phyloP scores from a whole-genome alignment of 1,140 invertebrate species.

The Pseudomyrmex pallidus region DNA sequence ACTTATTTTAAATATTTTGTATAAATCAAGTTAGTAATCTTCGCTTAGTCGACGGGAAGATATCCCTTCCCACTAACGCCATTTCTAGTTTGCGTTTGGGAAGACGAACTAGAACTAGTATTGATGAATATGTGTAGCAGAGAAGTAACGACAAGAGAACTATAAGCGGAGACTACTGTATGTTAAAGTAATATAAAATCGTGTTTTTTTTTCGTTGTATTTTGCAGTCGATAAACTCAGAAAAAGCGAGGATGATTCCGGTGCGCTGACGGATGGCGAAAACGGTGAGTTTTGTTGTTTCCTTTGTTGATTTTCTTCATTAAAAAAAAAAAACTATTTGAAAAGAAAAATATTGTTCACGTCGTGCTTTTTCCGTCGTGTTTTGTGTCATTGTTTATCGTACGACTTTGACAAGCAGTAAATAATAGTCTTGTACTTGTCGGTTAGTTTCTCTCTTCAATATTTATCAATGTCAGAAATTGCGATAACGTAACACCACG shows the following conservation, averaged over 20 bases:
- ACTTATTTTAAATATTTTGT: conserved; percentile 24
- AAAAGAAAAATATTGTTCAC: background rate
- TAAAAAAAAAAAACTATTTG: background rate
- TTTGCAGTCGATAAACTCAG: conserved; percentile 81
- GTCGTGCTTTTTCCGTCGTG: background rate
- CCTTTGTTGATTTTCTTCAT: background rate
- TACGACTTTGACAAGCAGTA: background rate
- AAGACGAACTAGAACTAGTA: too few species aligned
- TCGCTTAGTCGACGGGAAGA: too few species aligned
- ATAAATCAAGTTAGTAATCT: background rate
- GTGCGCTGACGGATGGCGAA: conserved; percentile 81
- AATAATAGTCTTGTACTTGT: background rate
- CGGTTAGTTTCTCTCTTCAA: background rate
- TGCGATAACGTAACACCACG: background rate
- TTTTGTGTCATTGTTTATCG: background rate
- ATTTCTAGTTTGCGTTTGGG: too few species aligned
- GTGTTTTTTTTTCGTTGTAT: conserved; percentile 21
- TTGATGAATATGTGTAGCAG: too few species aligned
- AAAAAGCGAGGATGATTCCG: conserved; percentile 81
- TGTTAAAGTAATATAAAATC: background rate
- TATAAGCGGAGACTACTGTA: too few species aligned
- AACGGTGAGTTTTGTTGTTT: conserved; percentile 79
- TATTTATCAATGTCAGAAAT: background rate
- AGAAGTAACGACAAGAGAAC: too few species aligned
- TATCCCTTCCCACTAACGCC: too few species aligned